Base-by-base conservation (phyloP, 2,888 invertebrate genomes). In the Serrognathus titanus region DNA sequence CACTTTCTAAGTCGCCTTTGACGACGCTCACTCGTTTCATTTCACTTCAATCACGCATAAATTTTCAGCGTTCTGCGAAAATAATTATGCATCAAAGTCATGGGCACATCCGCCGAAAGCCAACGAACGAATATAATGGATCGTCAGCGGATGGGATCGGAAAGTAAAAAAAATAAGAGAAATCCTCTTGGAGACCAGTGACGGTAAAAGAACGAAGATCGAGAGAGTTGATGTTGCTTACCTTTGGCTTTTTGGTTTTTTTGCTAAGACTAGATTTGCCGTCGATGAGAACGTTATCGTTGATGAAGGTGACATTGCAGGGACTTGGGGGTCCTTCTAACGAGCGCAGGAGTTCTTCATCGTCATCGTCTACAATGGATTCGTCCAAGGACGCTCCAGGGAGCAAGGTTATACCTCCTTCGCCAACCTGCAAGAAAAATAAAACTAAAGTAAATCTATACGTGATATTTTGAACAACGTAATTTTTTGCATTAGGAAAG, bases 201-300 rank as follows among this genome's bases (percentile, higher is more conserved):
- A 31, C 24, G 24, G 13, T 48, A 38, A 6, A 36, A 31, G 38
- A 24, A 53, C 10, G 40, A 11, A 24, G 45, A 16, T 2, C 7
- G 24, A 31, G 24, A 3, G 24, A 31, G 24, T 31, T 31, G 24
- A 31, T 8, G 43, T 11, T n/a, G 63, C 70, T 69, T 73, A 87
- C 87, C 84, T 85, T 85, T 69, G 82, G 81, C 68, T 81, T 79
- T 66, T 82, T 78, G 62, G 81, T 81, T 39, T 83, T 81, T 71
- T 81, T 82, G 67, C 85, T 86, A 75, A 94, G 85, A 80, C 89
- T 92, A 75, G 92, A 92, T 78, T 86, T 87, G 58, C 94, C 94
- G 80, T 92, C 92, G 80, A 94, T 94, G 78, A 94, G 86, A 75
- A 94, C 84, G 79, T 93, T 92, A 79, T 90, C 92, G 80, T 93